Evolutionary conservation across 2,797 vertebrate species (phyloP), one percentile per base, ranked within the genome.

Genomic region (Phrynocephalus vlangalii): DNA sequence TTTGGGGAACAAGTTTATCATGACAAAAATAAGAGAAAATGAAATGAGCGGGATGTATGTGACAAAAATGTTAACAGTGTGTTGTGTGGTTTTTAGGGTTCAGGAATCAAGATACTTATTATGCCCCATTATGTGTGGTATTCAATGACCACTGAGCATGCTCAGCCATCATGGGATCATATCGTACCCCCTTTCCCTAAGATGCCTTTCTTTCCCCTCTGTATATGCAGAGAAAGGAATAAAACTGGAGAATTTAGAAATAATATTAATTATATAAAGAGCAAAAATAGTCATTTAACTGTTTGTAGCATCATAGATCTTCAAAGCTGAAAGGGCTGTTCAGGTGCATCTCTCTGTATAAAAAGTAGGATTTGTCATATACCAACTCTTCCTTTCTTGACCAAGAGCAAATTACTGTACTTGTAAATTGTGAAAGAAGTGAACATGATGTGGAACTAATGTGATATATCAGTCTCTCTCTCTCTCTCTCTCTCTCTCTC

Each of bases 11-110:
- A n/a, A 11, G n/a, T 60, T 79, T 48, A 87, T 93, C 2, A 16
- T 28, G 81, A 86, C 79, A 88, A 86, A 90, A 82, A 88, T 83
- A 93, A 94, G 86, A 87, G 52, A 90, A 92, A 81, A 38, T 26
- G 33, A 22, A n/a, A 33, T n/a, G 33, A 66, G 79, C 67, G 50
- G 20, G 33, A 63, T 1, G 5, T 84, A 44, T 44, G 71, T 8
- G 60, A 76, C 24, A 85, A 77, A 77, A 85, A 48, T 10, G 4
- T n/a, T 77, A 11, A 44, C 72, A 84, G 67, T 24, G n/a, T 52
- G 18, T 20, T 30, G 18, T 24, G 18, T n/a, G 71, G 38, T 13
- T 15, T 63, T 9, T 56, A 13, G 52, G 24, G 28, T 79, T 82
- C 13, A 26, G 52, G 30, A 20, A 60, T 73, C n/a, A 22, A 52